Base-by-base conservation (phyloP, 2,888 invertebrate species). In the Parelbella ahira region DNA sequence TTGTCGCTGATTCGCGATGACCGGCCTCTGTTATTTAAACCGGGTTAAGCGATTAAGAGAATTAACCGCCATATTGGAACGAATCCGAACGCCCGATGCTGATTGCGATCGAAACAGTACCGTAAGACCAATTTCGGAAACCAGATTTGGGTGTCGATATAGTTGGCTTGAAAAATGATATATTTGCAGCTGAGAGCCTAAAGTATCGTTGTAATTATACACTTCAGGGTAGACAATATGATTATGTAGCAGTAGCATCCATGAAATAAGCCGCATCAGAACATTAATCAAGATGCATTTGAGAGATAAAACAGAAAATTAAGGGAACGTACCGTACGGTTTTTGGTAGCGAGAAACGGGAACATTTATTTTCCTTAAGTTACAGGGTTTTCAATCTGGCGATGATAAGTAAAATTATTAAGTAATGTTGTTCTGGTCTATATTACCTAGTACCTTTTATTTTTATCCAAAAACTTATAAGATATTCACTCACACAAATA, bases 31-130 rank as follows among this genome's bases (percentile, higher is more conserved):
- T 20, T 29, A 30, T 45, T 50, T 10, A 47, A 47, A 50, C 45
- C 37, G 41, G 45, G 45, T 47, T 47, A 47, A 47, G 37, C 45
- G 49, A 47, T 47, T 49, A 47, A 45, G 8, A 39, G 37, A 45
- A 50, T 47, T 45, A 47, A 45, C 47, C 33, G 37, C 19, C 43
- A 30, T 37, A 41, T 47, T 37, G 47, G 19, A 45, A 45, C 43
- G 49, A 50, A 50, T 42, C 34, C 8, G 37, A 36, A 24, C 28
- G 8, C 6, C 24, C 32, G 34, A 21, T 21, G 12, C 33, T 23
- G 42, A 42, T 42, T 41, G 20, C 27, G 21, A 34, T 41, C 33
- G 21, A 33, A 7, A 41, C 33, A 34, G 41, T 41, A 41, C 41
- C 41, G 41, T 41, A 41, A 34, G 27, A 41, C 27, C 34, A 41